phyloP scores from a whole-genome alignment of 2,888 invertebrate species.

The Brassicogethes aeneus region DNA sequence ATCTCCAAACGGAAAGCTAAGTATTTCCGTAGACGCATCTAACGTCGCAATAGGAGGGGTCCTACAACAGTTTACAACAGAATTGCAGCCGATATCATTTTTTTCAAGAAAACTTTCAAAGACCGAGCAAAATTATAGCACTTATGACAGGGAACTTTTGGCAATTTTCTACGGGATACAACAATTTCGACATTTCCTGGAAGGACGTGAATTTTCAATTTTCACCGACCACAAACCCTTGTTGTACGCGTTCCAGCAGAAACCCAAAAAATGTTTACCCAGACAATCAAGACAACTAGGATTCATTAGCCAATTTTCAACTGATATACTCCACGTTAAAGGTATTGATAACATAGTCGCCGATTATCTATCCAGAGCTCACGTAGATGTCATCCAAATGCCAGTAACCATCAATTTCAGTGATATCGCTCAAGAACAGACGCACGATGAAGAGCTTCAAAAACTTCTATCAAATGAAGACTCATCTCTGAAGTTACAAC shows the following conservation, averaged over 20 bases:
- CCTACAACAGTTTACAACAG: conserved; percentile 1
- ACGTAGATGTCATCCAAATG: neutral
- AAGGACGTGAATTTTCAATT: conserved; percentile 26
- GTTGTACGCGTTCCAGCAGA: conserved; percentile 26
- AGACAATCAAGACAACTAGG: conserved; percentile 10
- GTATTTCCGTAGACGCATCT: conserved; percentile 2
- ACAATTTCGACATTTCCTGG: conserved; percentile 30
- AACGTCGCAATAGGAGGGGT: conserved; percentile 3
- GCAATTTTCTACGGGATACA: conserved; percentile 28
- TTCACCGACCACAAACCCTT: conserved; percentile 32
- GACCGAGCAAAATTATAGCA: conserved; percentile 17
- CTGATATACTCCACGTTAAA: conserved; percentile 5
- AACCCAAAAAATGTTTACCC: conserved; percentile 19
- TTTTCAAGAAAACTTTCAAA: conserved; percentile 11
- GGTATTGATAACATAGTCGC: conserved; percentile 2
- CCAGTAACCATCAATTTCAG: neutral
- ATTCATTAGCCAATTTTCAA: conserved; percentile 10
- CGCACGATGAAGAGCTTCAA: neutral
- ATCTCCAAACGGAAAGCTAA: neutral
- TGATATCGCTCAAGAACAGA: neutral
- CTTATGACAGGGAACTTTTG: conserved; percentile 32
- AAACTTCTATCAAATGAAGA: neutral
- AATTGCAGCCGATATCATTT: conserved; percentile 1
- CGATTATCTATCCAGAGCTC: conserved; percentile 1
- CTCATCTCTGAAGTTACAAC: neutral